These are phyloP conservation scores for Lepilemur septentrionalis DNA, from an alignment of 2,797 vertebrate species.

Conservation along the genomic window DNA sequence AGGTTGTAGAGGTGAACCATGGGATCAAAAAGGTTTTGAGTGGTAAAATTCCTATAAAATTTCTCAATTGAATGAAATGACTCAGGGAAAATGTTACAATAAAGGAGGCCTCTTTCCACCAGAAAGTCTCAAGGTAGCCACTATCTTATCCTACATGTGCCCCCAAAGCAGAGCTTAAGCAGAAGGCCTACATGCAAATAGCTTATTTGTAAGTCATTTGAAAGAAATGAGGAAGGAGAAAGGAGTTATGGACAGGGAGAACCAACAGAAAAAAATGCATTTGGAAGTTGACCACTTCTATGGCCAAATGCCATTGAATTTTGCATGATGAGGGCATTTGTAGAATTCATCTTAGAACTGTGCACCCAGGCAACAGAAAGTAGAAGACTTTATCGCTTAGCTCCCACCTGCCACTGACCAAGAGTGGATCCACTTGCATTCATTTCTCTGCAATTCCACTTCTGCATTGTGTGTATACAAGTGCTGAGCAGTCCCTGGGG, in stretches of 20 bases:
- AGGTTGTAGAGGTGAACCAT: not conserved
- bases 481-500: not conserved
- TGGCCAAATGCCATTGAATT: not conserved
- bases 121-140: not conserved
- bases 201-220: not conserved
- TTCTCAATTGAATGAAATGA: not conserved
- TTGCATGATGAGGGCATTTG: not conserved
- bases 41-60: not conserved
- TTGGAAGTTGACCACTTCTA: too few species aligned
- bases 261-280: not conserved
- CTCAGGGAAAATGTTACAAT: not conserved
- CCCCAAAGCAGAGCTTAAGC: not conserved
- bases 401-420: too few species aligned
- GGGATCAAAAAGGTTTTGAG: not conserved
- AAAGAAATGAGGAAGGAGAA: not conserved
- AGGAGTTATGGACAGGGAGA: not conserved
- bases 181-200: not conserved
- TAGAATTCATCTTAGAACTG: not conserved
- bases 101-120: not conserved
- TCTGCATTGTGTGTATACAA: accelerated
- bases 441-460: not conserved
- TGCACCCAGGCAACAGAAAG: not conserved
- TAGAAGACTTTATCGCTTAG: not conserved
- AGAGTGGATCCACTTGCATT: not conserved
- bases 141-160: not conserved